These are phyloP conservation scores for Cariama cristata DNA, from an alignment of 2,113 vertebrate genomes.

Conservation along the genomic window DNA sequence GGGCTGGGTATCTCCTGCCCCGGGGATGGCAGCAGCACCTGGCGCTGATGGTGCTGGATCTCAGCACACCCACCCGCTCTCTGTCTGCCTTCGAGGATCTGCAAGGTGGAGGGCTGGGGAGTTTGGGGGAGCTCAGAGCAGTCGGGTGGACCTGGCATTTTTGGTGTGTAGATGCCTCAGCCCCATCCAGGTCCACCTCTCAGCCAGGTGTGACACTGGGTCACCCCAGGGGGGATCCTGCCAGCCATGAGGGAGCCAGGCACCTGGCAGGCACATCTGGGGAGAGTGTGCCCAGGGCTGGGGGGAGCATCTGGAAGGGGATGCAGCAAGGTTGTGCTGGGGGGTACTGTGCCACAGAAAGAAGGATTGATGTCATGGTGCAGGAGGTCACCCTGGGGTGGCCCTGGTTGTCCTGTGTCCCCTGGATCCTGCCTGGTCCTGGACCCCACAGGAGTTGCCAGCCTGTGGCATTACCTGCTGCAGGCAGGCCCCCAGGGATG, in stretches of 20 bases:
- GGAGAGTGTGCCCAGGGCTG: not conserved
- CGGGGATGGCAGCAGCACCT: not conserved
- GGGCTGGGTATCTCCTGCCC: not conserved
- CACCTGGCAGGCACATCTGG: rapidly evolving
- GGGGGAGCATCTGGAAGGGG: not conserved
- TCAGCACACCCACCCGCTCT: rapidly evolving
- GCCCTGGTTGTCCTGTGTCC: rapidly evolving
- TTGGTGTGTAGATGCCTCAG: not conserved
- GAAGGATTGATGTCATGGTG: not conserved
- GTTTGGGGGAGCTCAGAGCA: not conserved
- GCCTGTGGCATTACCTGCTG: not conserved
- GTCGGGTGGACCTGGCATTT: rapidly evolving
- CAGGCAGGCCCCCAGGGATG: not conserved
- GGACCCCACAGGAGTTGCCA: not conserved
- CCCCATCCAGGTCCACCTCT: not conserved
- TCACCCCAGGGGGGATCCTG: rapidly evolving
- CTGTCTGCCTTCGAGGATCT: rapidly evolving
- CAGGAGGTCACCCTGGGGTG: not conserved
- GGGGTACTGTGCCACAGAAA: not conserved
- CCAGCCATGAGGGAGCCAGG: rapidly evolving
- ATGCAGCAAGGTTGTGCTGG: not conserved
- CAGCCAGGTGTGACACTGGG: not conserved
- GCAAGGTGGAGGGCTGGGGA: too few relatives aligned
- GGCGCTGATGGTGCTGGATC: rapidly evolving
- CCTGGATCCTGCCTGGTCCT: not conserved